Evolutionary conservation across 1,140 invertebrate species (phyloP).

Genomic region (Pseudomyrmex cubaensis): DNA sequence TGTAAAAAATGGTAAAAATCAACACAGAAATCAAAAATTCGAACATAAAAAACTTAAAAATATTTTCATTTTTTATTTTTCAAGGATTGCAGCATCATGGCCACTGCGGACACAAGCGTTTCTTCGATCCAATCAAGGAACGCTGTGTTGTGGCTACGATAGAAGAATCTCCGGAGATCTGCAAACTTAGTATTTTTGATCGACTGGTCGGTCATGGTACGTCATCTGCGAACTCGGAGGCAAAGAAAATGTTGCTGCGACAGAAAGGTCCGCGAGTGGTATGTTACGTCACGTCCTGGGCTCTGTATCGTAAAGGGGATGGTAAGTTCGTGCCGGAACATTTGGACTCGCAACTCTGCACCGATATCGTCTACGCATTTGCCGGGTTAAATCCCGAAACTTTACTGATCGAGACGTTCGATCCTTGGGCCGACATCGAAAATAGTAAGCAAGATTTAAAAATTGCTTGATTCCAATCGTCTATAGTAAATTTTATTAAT

Average conservation of each 20-base stretch:
- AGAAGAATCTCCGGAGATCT: slow-evolving; percentile 62
- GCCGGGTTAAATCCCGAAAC: slow-evolving; percentile 93
- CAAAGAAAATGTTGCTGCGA: slow-evolving; percentile 58
- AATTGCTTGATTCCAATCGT: neutral
- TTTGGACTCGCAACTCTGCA: slow-evolving; percentile 92
- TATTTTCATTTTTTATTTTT: neutral
- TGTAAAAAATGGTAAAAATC: too few relatives aligned
- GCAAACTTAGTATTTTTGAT: slow-evolving; percentile 74
- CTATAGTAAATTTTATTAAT: too few relatives aligned
- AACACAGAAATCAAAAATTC: too few relatives aligned
- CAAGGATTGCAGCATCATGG: slow-evolving; percentile 73
- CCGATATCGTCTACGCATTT: slow-evolving; percentile 95
- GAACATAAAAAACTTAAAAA: neutral
- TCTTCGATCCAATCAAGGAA: slow-evolving; percentile 70
- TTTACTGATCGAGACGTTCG: slow-evolving; percentile 91
- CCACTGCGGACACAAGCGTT: slow-evolving; percentile 77
- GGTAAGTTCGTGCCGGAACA: slow-evolving; percentile 95
- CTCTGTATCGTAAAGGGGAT: slow-evolving; percentile 92
- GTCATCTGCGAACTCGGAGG: slow-evolving; percentile 62
- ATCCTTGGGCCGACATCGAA: slow-evolving; percentile 94
- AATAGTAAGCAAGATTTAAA: slow-evolving; percentile 88
- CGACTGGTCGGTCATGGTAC: slow-evolving; percentile 42
- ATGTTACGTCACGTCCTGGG: slow-evolving; percentile 96
- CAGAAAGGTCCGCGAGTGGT: slow-evolving; percentile 87
- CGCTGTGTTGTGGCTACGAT: slow-evolving; percentile 75